Conservation (phyloP, 1,140 invertebrate genomes). For the Temnothorax longispinosus region DNA sequence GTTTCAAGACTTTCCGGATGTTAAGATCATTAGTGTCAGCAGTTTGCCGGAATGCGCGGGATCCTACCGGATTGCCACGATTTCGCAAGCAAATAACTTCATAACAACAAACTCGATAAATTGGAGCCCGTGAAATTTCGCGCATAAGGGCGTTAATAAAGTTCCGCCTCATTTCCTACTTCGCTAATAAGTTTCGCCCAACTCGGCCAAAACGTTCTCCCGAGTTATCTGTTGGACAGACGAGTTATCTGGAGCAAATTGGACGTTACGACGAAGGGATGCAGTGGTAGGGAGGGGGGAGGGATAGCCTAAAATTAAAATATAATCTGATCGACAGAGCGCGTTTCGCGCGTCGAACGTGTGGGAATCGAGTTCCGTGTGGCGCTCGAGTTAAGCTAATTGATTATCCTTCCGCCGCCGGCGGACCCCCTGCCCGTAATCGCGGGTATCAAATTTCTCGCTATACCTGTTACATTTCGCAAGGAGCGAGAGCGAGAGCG, state of each 20-base stretch:
- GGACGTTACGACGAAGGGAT: constrained; percentile 8
- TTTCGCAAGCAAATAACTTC: constrained; percentile 35
- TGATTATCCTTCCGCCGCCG: constrained; percentile 50
- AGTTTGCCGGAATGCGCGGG: not conserved
- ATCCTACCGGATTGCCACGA: constrained; percentile 20
- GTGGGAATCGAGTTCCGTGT: constrained; percentile 37
- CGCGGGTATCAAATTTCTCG: constrained; percentile 55
- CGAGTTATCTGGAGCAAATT: constrained; percentile 8
- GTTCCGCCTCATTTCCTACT: constrained; percentile 56
- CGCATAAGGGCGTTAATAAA: constrained; percentile 51
- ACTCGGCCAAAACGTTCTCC: constrained; percentile 32
- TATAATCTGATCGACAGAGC: constrained; percentile 10
- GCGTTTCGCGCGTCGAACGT: constrained; percentile 7
- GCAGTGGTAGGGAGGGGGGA: not conserved
- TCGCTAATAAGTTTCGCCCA: constrained; percentile 52
- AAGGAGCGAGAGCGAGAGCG: constrained; percentile 3
- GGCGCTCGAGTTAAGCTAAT: constrained; percentile 47
- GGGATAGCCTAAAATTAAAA: constrained; percentile 32
- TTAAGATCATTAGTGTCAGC: constrained; percentile 15
- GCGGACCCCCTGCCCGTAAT: constrained; percentile 33
- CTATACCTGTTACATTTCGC: constrained; percentile 45
- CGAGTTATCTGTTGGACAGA: constrained; percentile 12
- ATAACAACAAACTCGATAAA: constrained; percentile 57
- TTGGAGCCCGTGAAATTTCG: constrained; percentile 44
- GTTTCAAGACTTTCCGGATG: not conserved